Evolutionary conservation across 2,113 vertebrate genomes (phyloP).

Genomic region (Zootoca vivipara): DNA sequence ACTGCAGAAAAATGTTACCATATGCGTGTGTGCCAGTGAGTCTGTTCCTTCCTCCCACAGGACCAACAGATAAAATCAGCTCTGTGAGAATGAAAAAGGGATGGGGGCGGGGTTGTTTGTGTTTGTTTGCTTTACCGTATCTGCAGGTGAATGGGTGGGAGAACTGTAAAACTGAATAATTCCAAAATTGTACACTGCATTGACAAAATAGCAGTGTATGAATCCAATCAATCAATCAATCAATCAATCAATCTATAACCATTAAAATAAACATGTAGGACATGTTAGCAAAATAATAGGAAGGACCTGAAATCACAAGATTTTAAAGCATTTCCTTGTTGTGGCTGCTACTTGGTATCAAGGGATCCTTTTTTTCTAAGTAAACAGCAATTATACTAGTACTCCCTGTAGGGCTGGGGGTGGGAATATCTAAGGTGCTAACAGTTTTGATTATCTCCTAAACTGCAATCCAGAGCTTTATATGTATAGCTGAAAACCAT

Average conservation of each 20-base stretch:
- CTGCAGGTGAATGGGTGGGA: too few species aligned
- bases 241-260: neutral
- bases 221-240: neutral
- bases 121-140: too few species aligned
- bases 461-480: neutral
- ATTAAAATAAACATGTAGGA: constrained; percentile 22
- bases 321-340: constrained; percentile 14
- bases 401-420: neutral
- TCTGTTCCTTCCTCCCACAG: too few species aligned
- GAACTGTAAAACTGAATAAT: neutral
- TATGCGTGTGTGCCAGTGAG: too few species aligned
- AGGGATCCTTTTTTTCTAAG: constrained; percentile 30
- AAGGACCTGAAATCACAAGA: neutral
- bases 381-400: constrained; percentile 33
- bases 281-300: neutral
- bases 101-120: too few species aligned
- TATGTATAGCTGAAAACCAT: neutral
- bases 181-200: neutral
- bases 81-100: too few species aligned
- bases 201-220: neutral
- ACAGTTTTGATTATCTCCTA: neutral
- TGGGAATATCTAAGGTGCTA: constrained; percentile 13
- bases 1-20: too few species aligned
- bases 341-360: constrained; percentile 2
- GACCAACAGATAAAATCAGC: too few species aligned